Percentiles rank a stretch among this genome's conserved stretches.
Evolutionary conservation across 2,113 vertebrate species (phyloP).

Genomic region (Oryzias curvinotus): DNA sequence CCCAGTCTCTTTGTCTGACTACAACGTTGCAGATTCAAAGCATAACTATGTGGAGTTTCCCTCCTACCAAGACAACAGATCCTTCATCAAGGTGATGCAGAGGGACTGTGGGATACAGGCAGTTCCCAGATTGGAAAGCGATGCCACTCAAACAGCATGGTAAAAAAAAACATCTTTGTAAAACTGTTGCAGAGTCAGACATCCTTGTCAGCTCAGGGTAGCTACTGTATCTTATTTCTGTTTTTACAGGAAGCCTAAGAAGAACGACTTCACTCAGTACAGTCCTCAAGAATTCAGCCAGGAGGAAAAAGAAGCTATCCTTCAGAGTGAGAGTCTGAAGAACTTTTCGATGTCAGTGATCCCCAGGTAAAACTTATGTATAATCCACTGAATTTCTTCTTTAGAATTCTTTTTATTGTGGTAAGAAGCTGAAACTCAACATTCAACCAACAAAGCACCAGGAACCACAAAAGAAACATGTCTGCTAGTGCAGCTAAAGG

Average conservation of each 20-base stretch:
- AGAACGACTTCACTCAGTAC: slow-evolving; percentile 83
- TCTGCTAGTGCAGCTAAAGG: neutral
- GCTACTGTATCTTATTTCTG: too few relatives aligned
- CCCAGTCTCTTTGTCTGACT: slow-evolving; percentile 78
- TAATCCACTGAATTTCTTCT: neutral
- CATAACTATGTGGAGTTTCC: slow-evolving; percentile 77
- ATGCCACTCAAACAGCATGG: slow-evolving; percentile 85
- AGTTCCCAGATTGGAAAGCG: slow-evolving; percentile 66
- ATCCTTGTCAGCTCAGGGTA: too few relatives aligned
- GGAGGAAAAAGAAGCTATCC: slow-evolving; percentile 72
- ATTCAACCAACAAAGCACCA: neutral
- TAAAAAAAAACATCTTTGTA: slow-evolving; percentile 32
- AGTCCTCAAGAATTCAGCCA: slow-evolving; percentile 76
- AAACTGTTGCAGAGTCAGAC: neutral
- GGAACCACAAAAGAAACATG: neutral
- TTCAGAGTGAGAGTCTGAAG: slow-evolving; percentile 74
- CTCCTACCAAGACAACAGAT: slow-evolving; percentile 83
- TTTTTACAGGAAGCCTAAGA: slow-evolving; percentile 78
- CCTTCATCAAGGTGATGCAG: slow-evolving; percentile 81
- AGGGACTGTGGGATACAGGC: slow-evolving; percentile 77
- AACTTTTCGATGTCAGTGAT: slow-evolving; percentile 75
- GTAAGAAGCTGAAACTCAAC: too few relatives aligned
- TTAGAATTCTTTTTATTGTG: neutral
- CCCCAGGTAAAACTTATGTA: slow-evolving; percentile 72
- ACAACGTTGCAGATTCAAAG: slow-evolving; percentile 70